Percentiles rank a stretch among this genome's conserved stretches.
phyloP scores from a whole-genome alignment of 2,113 vertebrate species.

The Ia io region DNA sequence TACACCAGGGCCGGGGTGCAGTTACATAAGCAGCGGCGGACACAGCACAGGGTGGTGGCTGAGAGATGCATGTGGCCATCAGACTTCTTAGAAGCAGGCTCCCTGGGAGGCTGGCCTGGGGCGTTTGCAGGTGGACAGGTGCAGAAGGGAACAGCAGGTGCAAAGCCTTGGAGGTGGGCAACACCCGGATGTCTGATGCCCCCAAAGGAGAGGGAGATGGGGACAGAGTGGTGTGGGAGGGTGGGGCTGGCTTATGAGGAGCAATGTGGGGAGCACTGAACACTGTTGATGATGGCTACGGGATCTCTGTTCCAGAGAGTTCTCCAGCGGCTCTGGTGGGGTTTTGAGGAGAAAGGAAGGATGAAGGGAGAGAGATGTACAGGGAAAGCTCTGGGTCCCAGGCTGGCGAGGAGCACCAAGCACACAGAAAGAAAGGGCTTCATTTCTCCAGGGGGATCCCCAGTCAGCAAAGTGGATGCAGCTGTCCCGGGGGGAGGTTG shows the following conservation, averaged over 20 bases:
- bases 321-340: background rate
- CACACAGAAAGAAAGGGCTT: background rate
- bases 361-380: background rate
- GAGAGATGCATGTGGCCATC: rapidly evolving
- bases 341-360: no score
- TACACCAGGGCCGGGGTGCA: no score
- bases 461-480: rapidly evolving
- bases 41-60: rapidly evolving
- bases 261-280: background rate
- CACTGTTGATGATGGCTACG: rapidly evolving
- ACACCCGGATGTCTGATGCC: rapidly evolving
- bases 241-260: background rate
- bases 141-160: no score
- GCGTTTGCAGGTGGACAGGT: rapidly evolving
- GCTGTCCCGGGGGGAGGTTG: no score
- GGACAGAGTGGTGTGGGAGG: background rate
- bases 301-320: background rate
- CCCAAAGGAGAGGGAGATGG: background rate
- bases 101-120: background rate
- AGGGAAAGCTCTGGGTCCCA: background rate
- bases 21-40: background rate
- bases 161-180: background rate
- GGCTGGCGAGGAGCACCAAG: background rate
- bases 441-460: rapidly evolving
- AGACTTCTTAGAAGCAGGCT: background rate